Percentiles rank a stretch among this genome's conserved stretches.
These are phyloP conservation scores for Stercorarius parasiticus DNA, from an alignment of 2,113 vertebrate genomes.

Conservation along the genomic window DNA sequence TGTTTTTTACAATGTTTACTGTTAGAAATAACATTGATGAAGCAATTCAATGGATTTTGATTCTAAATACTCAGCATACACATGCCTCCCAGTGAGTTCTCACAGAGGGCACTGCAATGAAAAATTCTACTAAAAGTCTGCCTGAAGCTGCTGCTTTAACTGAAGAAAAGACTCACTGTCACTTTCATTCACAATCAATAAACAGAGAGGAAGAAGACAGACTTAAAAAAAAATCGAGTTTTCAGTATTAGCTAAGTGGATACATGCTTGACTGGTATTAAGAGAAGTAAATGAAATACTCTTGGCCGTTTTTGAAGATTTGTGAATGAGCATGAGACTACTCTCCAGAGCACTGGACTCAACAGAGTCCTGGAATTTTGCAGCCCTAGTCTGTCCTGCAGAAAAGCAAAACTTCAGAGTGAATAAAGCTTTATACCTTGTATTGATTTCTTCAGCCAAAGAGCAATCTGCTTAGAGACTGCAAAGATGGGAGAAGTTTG, in stretches of 20 bases:
- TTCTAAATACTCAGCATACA: background rate
- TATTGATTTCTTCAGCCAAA: background rate
- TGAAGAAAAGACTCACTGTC: background rate
- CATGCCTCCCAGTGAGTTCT: background rate
- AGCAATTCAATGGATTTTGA: background rate
- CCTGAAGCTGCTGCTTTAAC: background rate
- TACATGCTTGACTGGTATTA: background rate
- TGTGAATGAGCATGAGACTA: background rate
- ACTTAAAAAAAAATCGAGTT: background rate
- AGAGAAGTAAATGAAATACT: background rate
- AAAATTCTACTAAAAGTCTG: background rate
- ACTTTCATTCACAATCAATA: background rate
- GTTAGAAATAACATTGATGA: background rate
- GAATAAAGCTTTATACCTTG: background rate
- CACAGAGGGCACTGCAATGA: background rate
- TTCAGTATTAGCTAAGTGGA: background rate
- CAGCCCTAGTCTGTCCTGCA: background rate
- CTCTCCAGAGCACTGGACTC: background rate
- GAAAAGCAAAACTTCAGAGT: background rate
- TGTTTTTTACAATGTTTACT: background rate
- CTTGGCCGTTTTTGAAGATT: background rate
- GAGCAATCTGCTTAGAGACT: background rate
- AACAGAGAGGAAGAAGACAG: background rate
- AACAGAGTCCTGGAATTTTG: background rate
- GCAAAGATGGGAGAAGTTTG: background rate